Base-by-base conservation (phyloP, 2,113 vertebrate species). In the Progne subis region DNA sequence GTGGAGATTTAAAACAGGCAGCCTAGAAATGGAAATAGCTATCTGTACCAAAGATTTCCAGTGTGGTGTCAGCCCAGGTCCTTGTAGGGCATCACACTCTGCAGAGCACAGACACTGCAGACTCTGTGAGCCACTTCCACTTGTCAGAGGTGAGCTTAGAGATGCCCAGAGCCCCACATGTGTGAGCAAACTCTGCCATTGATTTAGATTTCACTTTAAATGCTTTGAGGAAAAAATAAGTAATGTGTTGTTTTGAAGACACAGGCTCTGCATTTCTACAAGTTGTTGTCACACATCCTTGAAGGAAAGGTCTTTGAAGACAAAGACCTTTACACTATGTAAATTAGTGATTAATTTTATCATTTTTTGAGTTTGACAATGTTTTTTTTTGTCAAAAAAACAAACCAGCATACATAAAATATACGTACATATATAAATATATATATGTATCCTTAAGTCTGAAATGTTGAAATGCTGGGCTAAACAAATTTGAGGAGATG, bases 1-100 rank as follows among this genome's bases (percentile, higher is more conserved):
- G 32, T 8, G 23, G 37, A n/a, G 65, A 68, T 81, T 89, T 84
- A 18, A 44, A 77, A 14, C 43, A 71, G 65, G 24, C 65, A 71
- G 56, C 32, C 78, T 34, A 25, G 92, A 70, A 75, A 89, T 68
- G 65, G 61, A 92, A 95, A 86, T 68, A 89, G 69, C 34, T 94
- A 17, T 94, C 74, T 84, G 14, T 79, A 15, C 60, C 60, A 60
- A 47, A 89, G 90, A 89, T 55, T 92, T 53, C 75, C 49, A 16
- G 24, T 8, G 9, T 39, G 16, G 52, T 93, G 76, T 61, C 86
- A 88, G 57, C 70, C 78, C 57, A 79, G 74, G 21, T 74, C 65
- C 70, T 44, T 56, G 41, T 11, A 76, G 75, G 67, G 41, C 85
- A 72, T 76, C 1, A 0, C 60, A 53, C 31, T 13, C 50, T 43